Percentiles rank a stretch among this genome's conserved stretches.
Evolutionary conservation across 2,113 vertebrate species (phyloP).

Genomic region (Nerophis ophidion): DNA sequence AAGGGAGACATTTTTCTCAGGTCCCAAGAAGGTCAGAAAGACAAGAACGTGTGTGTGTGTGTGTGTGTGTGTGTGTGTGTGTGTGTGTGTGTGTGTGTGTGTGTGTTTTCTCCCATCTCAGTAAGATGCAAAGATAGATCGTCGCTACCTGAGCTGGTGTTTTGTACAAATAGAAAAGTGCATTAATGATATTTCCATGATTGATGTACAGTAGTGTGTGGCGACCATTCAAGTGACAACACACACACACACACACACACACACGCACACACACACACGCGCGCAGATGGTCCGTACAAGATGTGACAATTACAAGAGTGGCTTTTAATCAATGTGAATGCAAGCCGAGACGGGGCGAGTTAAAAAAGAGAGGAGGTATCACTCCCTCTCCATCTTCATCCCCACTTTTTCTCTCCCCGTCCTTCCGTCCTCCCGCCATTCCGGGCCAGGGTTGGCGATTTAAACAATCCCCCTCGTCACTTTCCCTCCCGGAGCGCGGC

Average conservation of each 20-base stretch:
- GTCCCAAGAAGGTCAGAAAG: too few species aligned
- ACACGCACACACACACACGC: slow-evolving; percentile 13
- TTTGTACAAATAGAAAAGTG: slow-evolving; percentile 39
- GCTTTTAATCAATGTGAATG: slow-evolving; percentile 70
- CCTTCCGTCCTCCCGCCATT: slow-evolving; percentile 31
- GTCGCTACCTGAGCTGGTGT: slow-evolving; percentile 31
- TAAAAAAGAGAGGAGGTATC: slow-evolving; percentile 45
- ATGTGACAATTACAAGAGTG: slow-evolving; percentile 68
- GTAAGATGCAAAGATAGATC: slow-evolving; percentile 17
- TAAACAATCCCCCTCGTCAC: slow-evolving; percentile 52
- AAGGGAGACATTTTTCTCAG: too few species aligned
- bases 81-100: not conserved
- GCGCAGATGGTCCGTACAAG: slow-evolving; percentile 50
- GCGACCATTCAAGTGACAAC: slow-evolving; percentile 50
- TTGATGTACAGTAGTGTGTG: slow-evolving; percentile 43
- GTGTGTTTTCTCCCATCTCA: slow-evolving; percentile 2
- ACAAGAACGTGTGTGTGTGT: too few species aligned
- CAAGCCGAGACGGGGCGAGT: slow-evolving; percentile 41
- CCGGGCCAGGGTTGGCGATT: slow-evolving; percentile 34
- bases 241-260: slow-evolving; percentile 3
- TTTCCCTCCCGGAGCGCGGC: slow-evolving; percentile 58
- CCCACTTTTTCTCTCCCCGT: slow-evolving; percentile 21
- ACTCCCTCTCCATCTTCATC: slow-evolving; percentile 59
- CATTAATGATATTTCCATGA: slow-evolving; percentile 48
- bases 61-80: too few species aligned